These are phyloP conservation scores for Nomada lathburiana DNA, from an alignment of 2,888 invertebrate genomes.

Conservation along the genomic window DNA sequence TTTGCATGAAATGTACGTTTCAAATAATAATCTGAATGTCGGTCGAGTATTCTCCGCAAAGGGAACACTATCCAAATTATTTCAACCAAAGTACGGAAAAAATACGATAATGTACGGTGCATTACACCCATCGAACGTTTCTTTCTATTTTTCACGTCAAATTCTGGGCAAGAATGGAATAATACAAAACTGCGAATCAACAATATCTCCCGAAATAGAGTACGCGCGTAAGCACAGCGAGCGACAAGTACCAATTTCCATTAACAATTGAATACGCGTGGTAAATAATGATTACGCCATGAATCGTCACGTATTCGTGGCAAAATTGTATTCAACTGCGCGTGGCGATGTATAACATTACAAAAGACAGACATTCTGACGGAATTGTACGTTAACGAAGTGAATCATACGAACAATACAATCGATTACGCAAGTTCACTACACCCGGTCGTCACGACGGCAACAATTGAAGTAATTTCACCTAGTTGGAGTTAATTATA, in stretches of 20 bases:
- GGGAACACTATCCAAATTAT: too few relatives aligned
- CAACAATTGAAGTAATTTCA: conserved; percentile 43
- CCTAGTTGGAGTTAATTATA: conserved; percentile 43
- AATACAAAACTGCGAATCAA: neutral
- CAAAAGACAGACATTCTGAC: conserved; percentile 16
- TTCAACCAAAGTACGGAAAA: too few relatives aligned
- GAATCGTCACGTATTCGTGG: neutral
- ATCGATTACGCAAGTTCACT: conserved; percentile 47
- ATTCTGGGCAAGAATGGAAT: neutral
- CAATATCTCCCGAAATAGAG: neutral
- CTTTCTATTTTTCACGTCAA: neutral
- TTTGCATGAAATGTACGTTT: too few relatives aligned
- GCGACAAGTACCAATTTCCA: neutral
- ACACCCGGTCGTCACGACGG: conserved; percentile 18
- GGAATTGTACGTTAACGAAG: conserved; percentile 32
- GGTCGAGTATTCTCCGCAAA: too few relatives aligned
- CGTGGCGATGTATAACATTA: conserved; percentile 1
- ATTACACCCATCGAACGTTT: neutral
- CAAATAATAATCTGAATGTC: too few relatives aligned
- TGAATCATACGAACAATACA: conserved; percentile 35
- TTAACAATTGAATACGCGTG: neutral
- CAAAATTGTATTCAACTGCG: conserved; percentile 20
- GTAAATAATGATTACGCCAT: neutral
- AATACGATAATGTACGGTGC: too few relatives aligned
- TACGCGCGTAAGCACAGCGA: neutral